Evolutionary conservation across 2,797 vertebrate genomes (phyloP), one percentile per base, ranked within the genome.

Genomic region (Sebastes alutus): DNA sequence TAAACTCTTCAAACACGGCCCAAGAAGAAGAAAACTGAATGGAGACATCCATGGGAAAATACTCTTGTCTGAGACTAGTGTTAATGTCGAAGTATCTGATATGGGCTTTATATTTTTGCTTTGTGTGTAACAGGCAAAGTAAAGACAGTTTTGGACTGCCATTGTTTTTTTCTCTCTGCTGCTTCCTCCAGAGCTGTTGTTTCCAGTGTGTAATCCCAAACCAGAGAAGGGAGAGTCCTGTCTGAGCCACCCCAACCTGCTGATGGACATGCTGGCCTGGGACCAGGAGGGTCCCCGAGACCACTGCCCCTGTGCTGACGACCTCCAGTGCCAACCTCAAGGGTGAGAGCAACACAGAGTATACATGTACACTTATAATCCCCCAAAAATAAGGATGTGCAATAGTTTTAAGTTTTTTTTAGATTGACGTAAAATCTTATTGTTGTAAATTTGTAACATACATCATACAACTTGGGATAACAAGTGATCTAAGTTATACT

Each of bases 231-330:
- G 96, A 0, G 95, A 98, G 69, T 92, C 93, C 38, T 99, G 98
- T 81, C 89, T 94, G 0, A 96, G 93, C 74, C 95, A 96, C 49
- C 93, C 96, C 7, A 97, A 97, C 89, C 95, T 96, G 42, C 90
- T 98, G 33, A 95, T 97, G 87, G 97, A 97, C 83, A 94, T 99
- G 68, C 95, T 99, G 91, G 95, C 96, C 83, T 99, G 97, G 98
- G 97, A 99, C 35, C 93, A 97, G 77, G 97, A 97, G 69, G 97
- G 96, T 0, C 97, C 96, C 1, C 88, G 95, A 1, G 97, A 97
- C 88, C 92, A 94, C 42, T 99, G 98, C 49, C 97, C 97, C 0
- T 99, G 98, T 83, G 94, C 93, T 0, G 91, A 84, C 2, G 94
- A 95, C 63, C 94, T 99, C 27, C 94, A 94, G 81, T 99, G 98